Evolutionary conservation across 2,113 vertebrate species (phyloP).

Genomic region (Eulemur rufifrons): DNA sequence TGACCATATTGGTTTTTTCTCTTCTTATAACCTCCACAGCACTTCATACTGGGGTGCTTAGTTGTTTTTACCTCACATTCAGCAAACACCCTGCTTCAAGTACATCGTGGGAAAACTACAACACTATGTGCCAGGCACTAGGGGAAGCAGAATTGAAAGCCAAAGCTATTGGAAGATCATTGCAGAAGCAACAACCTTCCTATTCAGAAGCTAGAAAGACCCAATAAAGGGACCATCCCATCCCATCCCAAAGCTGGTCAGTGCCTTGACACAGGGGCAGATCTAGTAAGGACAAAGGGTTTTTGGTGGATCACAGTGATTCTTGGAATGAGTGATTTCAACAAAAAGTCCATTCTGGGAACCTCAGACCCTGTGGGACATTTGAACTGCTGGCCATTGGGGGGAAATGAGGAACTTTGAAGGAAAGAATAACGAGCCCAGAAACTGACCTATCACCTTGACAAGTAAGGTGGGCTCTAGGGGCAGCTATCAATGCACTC

Average conservation of each 20-base stretch:
- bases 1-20: not conserved
- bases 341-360: not conserved
- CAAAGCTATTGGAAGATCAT: not conserved
- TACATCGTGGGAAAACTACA: not conserved
- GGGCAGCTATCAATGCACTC: not conserved
- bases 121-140: not conserved
- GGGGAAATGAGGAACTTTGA: not conserved
- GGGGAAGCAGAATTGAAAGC: not conserved
- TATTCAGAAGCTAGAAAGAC: conserved; percentile 5
- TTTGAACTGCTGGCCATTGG: not conserved
- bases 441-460: not conserved
- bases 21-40: not conserved
- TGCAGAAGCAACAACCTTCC: not conserved
- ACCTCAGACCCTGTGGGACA: not conserved
- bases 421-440: not conserved
- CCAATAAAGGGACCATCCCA: not conserved
- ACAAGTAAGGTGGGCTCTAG: not conserved
- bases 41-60: not conserved
- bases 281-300: not conserved
- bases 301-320: not conserved
- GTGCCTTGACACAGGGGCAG: not conserved
- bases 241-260: not conserved
- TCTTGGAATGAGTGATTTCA: not conserved
- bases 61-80: not conserved
- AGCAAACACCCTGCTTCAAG: not conserved